Evolutionary conservation across 2,797 vertebrate species (phyloP).

Genomic region (Chaenodraco wilsoni): DNA sequence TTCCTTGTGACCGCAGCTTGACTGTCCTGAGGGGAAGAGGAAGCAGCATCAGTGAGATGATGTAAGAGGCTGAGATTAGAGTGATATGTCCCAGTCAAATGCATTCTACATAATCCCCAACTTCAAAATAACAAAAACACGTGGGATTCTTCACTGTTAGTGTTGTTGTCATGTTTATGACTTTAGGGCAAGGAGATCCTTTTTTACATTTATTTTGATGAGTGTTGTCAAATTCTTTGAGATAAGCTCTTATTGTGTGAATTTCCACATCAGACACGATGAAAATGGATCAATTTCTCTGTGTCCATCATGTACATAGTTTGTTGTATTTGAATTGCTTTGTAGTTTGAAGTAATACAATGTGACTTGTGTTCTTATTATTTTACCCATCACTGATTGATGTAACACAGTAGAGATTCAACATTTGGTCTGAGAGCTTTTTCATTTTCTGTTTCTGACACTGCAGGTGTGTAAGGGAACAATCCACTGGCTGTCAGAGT

Average conservation of each 20-base stretch:
- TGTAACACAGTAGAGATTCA: conserved; percentile 18
- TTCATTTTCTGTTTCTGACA: conserved; percentile 4
- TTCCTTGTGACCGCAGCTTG: conserved; percentile 8
- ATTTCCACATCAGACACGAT: conserved; percentile 13
- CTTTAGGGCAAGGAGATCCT: conserved; percentile 7
- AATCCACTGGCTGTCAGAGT: neutral
- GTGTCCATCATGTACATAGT: conserved; percentile 2
- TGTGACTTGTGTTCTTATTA: conserved; percentile 20
- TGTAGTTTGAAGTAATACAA: conserved; percentile 19
- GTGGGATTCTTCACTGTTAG: conserved; percentile 6
- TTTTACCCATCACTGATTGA: neutral
- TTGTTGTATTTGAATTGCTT: conserved; percentile 8
- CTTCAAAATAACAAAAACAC: conserved; percentile 6
- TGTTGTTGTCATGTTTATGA: conserved; percentile 35
- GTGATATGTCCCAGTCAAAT: conserved; percentile 2
- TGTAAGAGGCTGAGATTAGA: conserved; percentile 13
- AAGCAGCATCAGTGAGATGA: conserved; percentile 2
- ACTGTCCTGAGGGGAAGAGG: conserved; percentile 26
- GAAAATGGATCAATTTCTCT: conserved; percentile 25
- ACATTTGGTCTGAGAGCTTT: conserved; percentile 1
- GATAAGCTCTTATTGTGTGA: conserved; percentile 24
- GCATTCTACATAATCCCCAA: conserved; percentile 3
- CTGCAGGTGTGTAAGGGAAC: neutral
- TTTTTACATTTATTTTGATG: conserved; percentile 18
- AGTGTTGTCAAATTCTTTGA: conserved; percentile 33